Evolutionary conservation across 1,140 invertebrate genomes (phyloP).

Genomic region (Drosophila punjabiensis): DNA sequence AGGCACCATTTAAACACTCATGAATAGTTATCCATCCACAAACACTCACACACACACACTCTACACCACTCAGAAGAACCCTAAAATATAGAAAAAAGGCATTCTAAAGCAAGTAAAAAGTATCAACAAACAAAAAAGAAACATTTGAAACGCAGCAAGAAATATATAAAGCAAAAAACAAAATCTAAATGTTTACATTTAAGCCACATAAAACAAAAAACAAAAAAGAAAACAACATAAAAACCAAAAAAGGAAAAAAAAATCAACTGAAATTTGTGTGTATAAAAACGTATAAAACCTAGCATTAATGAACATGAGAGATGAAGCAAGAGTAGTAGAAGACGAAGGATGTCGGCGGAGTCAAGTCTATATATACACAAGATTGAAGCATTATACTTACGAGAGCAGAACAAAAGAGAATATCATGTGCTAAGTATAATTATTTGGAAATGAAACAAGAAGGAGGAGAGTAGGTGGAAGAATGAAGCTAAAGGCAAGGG

Average conservation of each 20-base stretch:
- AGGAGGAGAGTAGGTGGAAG: conserved; percentile 12
- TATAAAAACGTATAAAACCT: conserved; percentile 76
- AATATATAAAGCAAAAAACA: conserved; percentile 57
- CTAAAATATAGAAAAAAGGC: conserved; percentile 51
- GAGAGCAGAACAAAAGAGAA: conserved; percentile 41
- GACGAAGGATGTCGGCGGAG: conserved; percentile 32
- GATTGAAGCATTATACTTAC: conserved; percentile 59
- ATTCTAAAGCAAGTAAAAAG: conserved; percentile 37
- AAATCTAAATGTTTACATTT: conserved; percentile 77
- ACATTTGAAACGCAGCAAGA: conserved; percentile 64
- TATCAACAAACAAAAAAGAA: conserved; percentile 24
- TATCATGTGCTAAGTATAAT: conserved; percentile 60
- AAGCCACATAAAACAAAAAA: conserved; percentile 65
- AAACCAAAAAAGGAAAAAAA: conserved; percentile 33
- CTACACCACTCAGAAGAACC: conserved; percentile 69
- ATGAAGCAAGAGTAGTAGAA: conserved; percentile 26
- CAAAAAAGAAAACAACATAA: conserved; percentile 23
- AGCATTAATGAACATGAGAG: conserved; percentile 65
- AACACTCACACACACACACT: conserved; percentile 16
- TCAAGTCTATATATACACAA: conserved; percentile 50
- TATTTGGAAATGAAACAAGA: conserved; percentile 42
- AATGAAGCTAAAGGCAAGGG: conserved; percentile 35
- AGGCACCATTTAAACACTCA: conserved; percentile 50
- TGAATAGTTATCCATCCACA: conserved; percentile 46
- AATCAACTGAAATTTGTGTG: conserved; percentile 78